These are phyloP conservation scores for Phengaris alcon DNA, from an alignment of 2,888 invertebrate genomes.

Conservation along the genomic window DNA sequence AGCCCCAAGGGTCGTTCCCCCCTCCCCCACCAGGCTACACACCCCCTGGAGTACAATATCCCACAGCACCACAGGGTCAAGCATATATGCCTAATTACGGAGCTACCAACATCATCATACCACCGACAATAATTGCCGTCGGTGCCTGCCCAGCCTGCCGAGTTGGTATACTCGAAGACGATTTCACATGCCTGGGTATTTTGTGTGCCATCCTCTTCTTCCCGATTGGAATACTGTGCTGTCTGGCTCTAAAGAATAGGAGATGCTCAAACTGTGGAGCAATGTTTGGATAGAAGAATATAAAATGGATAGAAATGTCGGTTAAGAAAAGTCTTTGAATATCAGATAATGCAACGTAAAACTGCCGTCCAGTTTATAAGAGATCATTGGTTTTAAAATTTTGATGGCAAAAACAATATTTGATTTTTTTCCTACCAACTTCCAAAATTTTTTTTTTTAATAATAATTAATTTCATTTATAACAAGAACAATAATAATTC, in stretches of 20 bases:
- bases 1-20: constrained; percentile 52
- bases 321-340: constrained; percentile 27
- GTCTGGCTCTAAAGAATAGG: constrained; percentile 89
- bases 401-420: no score
- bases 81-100: constrained; percentile 81
- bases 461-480: no score
- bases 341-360: background rate
- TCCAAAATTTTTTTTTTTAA: no score
- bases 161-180: constrained; percentile 92
- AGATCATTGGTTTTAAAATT: background rate
- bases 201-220: constrained; percentile 92
- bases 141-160: constrained; percentile 94
- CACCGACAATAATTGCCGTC: constrained; percentile 88
- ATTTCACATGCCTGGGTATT: constrained; percentile 90
- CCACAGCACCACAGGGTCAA: constrained; percentile 57
- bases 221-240: constrained; percentile 92
- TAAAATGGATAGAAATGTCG: no score
- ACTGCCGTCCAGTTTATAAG: constrained; percentile 16
- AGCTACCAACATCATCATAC: constrained; percentile 81
- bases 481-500: no score
- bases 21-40: constrained; percentile 80
- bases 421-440: no score
- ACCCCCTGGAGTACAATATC: constrained; percentile 49
- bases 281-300: constrained; percentile 82
- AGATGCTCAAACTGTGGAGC: constrained; percentile 94